A percentile compares a stretch with the other conserved stretches of the same genome.
phyloP scores from a whole-genome alignment of 2,888 invertebrate genomes.

The Geophilus truncorum region DNA sequence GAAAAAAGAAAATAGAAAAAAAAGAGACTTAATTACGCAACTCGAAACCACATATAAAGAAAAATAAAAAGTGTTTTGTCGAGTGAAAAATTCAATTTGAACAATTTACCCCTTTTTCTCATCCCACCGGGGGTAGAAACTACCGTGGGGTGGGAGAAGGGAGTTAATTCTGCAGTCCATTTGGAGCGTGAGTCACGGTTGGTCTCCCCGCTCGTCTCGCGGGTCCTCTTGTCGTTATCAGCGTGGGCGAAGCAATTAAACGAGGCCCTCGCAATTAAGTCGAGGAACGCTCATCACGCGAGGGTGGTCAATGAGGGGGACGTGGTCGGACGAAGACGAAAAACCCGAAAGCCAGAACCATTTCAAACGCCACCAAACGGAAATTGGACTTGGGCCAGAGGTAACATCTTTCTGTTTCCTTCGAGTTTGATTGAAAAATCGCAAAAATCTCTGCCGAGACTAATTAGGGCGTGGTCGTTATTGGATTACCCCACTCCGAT shows the following conservation, averaged over 20 bases:
- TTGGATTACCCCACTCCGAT: too few relatives aligned
- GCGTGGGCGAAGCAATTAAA: background rate
- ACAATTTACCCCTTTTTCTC: background rate
- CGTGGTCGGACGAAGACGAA: background rate
- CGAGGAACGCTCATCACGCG: background rate
- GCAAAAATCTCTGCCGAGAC: background rate
- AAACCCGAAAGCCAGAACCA: too few relatives aligned
- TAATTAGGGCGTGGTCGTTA: too few relatives aligned
- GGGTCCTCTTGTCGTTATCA: background rate
- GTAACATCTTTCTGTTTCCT: background rate
- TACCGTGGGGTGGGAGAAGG: background rate
- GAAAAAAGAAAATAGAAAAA: background rate
- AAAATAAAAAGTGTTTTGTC: background rate
- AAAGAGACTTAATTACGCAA: background rate
- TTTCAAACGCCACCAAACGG: background rate
- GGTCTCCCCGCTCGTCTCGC: background rate
- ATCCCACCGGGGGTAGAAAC: background rate
- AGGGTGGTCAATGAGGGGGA: background rate
- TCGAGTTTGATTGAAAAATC: too few relatives aligned
- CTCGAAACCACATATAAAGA: background rate
- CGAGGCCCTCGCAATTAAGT: background rate
- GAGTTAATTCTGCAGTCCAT: background rate
- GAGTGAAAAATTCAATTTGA: background rate
- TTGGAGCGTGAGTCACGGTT: background rate
- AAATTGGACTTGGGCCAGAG: background rate